These are phyloP conservation scores for Periophthalmus modestus DNA, from an alignment of 2,113 vertebrate genomes.

Conservation along the genomic window DNA sequence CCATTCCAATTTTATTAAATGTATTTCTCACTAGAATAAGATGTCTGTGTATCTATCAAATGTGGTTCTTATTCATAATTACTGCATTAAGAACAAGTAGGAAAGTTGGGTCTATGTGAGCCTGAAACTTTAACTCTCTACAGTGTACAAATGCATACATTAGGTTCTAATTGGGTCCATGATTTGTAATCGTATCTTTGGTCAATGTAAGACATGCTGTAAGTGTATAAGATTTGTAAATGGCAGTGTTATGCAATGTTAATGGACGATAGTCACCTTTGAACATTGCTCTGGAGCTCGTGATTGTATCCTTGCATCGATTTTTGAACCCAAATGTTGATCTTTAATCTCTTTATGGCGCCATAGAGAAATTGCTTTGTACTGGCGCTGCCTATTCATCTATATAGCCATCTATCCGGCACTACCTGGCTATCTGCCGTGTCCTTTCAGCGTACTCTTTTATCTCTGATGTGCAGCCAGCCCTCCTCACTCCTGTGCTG, in stretches of 20 bases:
- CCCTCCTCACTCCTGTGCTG: slow-evolving; percentile 17
- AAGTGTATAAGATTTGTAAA: not conserved
- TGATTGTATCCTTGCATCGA: not conserved
- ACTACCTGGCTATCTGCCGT: slow-evolving; percentile 1
- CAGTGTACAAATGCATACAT: not conserved
- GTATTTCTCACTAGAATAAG: not conserved
- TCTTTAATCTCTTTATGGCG: slow-evolving; percentile 9
- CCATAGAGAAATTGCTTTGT: slow-evolving; percentile 13
- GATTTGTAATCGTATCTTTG: not conserved
- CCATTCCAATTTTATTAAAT: not conserved
- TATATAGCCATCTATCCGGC: slow-evolving; percentile 2
- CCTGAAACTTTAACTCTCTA: not conserved
- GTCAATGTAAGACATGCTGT: not conserved
- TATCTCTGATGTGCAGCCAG: slow-evolving; percentile 17
- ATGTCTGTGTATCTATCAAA: not conserved
- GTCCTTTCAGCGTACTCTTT: not conserved
- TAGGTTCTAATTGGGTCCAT: not conserved
- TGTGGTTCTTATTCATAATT: too few relatives aligned
- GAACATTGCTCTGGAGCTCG: not conserved
- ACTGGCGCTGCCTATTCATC: slow-evolving; percentile 5
- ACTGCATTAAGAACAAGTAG: too few relatives aligned
- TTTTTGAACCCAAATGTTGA: not conserved
- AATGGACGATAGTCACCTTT: slow-evolving; percentile 8
- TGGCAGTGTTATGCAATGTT: not conserved
- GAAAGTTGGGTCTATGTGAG: not conserved